A percentile compares a stretch with the other conserved stretches of the same genome.
These are phyloP conservation scores for Drosophila rufa DNA, from an alignment of 1,140 invertebrate genomes.

Conservation along the genomic window DNA sequence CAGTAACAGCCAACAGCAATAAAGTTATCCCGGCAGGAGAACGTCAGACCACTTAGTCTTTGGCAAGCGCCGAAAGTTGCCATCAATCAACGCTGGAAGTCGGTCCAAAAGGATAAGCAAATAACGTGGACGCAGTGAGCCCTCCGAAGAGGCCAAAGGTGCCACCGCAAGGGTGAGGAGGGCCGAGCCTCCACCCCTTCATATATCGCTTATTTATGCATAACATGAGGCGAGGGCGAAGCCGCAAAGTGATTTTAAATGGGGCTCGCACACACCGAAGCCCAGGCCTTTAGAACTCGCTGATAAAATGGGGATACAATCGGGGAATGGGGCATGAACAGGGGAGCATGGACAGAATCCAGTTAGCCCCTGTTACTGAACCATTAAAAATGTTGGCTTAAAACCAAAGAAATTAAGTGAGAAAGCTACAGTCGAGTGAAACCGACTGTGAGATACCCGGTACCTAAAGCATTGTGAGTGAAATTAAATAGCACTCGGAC, in stretches of 20 bases:
- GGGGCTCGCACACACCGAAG: constrained; percentile 26
- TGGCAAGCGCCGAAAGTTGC: constrained; percentile 46
- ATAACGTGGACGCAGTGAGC: constrained; percentile 33
- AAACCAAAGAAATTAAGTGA: background rate
- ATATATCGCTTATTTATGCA: constrained; percentile 66
- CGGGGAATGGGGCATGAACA: background rate
- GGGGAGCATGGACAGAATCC: background rate
- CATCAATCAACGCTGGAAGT: constrained; percentile 55
- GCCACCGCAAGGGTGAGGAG: background rate
- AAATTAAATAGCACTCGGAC: no score
- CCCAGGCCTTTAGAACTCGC: constrained; percentile 31
- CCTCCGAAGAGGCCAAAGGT: constrained; percentile 13
- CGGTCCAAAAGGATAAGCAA: constrained; percentile 50
- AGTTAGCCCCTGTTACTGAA: constrained; percentile 20
- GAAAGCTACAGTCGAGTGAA: no score
- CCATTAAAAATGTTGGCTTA: constrained; percentile 28
- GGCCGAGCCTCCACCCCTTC: constrained; percentile 1
- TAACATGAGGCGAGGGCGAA: constrained; percentile 58
- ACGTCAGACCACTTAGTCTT: constrained; percentile 40
- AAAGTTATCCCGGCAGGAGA: constrained; percentile 45
- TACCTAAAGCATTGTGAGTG: no score
- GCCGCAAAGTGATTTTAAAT: constrained; percentile 70
- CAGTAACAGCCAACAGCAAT: constrained; percentile 32
- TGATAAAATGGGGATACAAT: constrained; percentile 20
- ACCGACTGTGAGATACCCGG: no score